Percentiles rank a stretch among this genome's conserved stretches.
phyloP scores from a whole-genome alignment of 2,888 invertebrate species.

The Leptinotarsa rubiginosa region DNA sequence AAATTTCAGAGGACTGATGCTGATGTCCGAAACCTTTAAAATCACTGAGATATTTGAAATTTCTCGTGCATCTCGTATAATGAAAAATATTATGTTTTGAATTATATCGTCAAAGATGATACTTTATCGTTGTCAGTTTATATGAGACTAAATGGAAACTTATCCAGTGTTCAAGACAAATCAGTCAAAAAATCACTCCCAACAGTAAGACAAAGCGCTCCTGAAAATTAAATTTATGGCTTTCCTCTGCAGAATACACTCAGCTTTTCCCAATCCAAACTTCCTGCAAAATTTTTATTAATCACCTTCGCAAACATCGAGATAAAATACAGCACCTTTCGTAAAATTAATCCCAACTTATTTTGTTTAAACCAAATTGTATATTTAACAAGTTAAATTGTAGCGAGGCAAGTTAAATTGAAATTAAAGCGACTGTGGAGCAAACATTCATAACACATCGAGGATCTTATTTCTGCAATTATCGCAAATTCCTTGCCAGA shows the following conservation, averaged over 20 bases:
- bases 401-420: slow-evolving; percentile 53
- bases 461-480: slow-evolving; percentile 54
- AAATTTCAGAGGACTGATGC: no score
- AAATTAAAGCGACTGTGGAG: slow-evolving; percentile 47
- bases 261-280: slow-evolving; percentile 18
- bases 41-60: no score
- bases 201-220: slow-evolving; percentile 19
- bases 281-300: slow-evolving; percentile 21
- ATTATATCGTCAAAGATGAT: background rate
- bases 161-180: slow-evolving; percentile 3
- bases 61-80: no score
- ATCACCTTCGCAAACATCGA: slow-evolving; percentile 22
- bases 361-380: slow-evolving; percentile 31
- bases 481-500: slow-evolving; percentile 50
- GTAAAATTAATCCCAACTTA: slow-evolving; percentile 25
- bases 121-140: background rate
- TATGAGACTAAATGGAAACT: slow-evolving; percentile 3
- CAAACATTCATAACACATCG: slow-evolving; percentile 55
- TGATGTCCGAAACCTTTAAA: no score
- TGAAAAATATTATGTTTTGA: no score
- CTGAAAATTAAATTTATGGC: slow-evolving; percentile 17
- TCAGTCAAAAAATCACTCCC: slow-evolving; percentile 19
- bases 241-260: slow-evolving; percentile 19
- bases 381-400: slow-evolving; percentile 52
- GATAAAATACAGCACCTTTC: slow-evolving; percentile 28